A percentile compares a stretch with the other conserved stretches of the same genome.
phyloP scores from a whole-genome alignment of 92 coral and sea anemone genomes.

The Parazoanthus swiftii region DNA sequence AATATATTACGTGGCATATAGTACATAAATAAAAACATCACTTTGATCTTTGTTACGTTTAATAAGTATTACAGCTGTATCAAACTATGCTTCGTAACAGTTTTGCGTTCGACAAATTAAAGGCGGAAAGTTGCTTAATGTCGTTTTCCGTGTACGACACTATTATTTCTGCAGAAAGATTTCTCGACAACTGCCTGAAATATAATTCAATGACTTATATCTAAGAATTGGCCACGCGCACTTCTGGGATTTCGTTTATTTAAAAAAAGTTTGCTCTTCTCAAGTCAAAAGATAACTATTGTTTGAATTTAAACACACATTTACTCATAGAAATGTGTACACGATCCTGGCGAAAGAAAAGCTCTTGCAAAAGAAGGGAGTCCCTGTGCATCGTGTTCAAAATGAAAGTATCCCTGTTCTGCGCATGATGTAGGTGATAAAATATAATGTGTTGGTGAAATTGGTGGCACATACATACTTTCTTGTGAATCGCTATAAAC shows the following conservation, averaged over 20 bases:
- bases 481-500: slow-evolving; percentile 66
- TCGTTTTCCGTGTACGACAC: slow-evolving; percentile 22
- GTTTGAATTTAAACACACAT: slow-evolving; percentile 1
- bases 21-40: not conserved
- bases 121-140: slow-evolving; percentile 21
- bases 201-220: not conserved
- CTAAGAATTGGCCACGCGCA: not conserved
- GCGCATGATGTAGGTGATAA: slow-evolving; percentile 68
- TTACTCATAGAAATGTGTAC: slow-evolving; percentile 39
- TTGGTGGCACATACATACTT: slow-evolving; percentile 67
- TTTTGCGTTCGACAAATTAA: slow-evolving; percentile 1
- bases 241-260: not conserved
- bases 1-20: slow-evolving; percentile 6
- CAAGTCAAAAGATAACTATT: slow-evolving; percentile 2
- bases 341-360: slow-evolving; percentile 76
- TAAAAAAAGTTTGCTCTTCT: slow-evolving; percentile 2
- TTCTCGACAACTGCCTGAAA: not conserved
- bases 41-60: not conserved
- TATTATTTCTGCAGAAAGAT: not conserved
- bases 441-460: slow-evolving; percentile 82
- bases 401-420: slow-evolving; percentile 71
- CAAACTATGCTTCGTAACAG: not conserved
- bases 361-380: slow-evolving; percentile 91
- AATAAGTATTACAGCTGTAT: slow-evolving; percentile 10
- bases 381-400: slow-evolving; percentile 79